These are phyloP conservation scores for Drosophila lutescens DNA, from an alignment of 2,888 invertebrate species.

Conservation along the genomic window DNA sequence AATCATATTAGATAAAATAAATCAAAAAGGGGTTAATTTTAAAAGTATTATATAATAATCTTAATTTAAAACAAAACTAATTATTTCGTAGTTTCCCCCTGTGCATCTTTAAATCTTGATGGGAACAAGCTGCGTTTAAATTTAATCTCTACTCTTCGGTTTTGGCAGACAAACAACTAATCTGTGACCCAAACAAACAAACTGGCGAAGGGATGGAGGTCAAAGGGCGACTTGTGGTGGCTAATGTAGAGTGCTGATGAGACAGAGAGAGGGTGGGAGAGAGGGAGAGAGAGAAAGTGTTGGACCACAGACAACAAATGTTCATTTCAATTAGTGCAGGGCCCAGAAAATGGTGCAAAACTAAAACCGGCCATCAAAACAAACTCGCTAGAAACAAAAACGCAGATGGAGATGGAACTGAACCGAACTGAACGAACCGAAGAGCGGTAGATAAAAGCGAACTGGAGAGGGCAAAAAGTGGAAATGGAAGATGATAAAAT, in stretches of 20 bases:
- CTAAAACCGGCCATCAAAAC: constrained; percentile 59
- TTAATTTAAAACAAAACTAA: too few species aligned
- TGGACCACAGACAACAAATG: constrained; percentile 59
- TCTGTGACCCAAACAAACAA: constrained; percentile 46
- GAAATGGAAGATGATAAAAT: constrained; percentile 63
- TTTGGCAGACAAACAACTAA: constrained; percentile 30
- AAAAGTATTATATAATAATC: too few species aligned
- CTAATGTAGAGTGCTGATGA: constrained; percentile 16
- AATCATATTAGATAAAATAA: too few species aligned
- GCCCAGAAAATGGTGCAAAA: constrained; percentile 47
- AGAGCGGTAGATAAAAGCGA: constrained; percentile 16
- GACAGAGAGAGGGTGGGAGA: neutral
- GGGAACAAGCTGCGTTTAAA: constrained; percentile 6
- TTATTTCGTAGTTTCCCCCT: too few species aligned
- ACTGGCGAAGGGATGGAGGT: constrained; percentile 16
- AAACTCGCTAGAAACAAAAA: constrained; percentile 36
- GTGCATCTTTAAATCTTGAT: constrained; percentile 11
- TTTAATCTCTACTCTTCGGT: constrained; percentile 16
- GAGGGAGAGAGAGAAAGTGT: constrained; percentile 10
- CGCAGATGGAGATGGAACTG: constrained; percentile 17
- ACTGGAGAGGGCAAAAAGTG: constrained; percentile 25
- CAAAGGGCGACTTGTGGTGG: constrained; percentile 49
- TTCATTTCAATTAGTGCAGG: constrained; percentile 70
- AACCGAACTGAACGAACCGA: neutral
- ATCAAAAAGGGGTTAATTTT: too few species aligned